These are phyloP conservation scores for Rhinatrema bivittatum DNA, from an alignment of 2,797 vertebrate species.

Conservation along the genomic window DNA sequence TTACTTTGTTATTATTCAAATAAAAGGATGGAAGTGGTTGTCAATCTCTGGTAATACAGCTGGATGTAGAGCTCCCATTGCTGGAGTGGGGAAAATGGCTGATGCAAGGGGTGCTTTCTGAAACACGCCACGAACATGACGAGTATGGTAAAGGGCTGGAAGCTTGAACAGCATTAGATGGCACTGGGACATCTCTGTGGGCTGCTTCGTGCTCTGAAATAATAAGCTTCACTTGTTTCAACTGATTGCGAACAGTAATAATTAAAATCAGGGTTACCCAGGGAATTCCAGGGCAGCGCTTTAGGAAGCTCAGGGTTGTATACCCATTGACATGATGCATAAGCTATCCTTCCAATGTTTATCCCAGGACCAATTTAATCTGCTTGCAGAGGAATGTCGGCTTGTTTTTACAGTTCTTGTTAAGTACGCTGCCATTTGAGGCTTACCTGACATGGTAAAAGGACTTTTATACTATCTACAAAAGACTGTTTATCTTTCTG, in stretches of 20 bases:
- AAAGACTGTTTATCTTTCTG: slow-evolving; percentile 58
- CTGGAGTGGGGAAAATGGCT: too few species aligned
- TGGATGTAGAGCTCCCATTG: slow-evolving; percentile 25
- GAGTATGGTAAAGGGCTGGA: too few species aligned
- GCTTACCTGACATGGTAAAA: slow-evolving; percentile 56
- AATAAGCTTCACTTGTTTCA: too few species aligned
- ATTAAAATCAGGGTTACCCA: too few species aligned
- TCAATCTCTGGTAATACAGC: background rate
- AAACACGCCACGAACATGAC: too few species aligned
- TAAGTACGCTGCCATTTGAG: slow-evolving; percentile 34
- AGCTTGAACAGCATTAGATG: too few species aligned
- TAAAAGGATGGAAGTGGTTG: background rate
- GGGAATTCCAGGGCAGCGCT: slow-evolving; percentile 7
- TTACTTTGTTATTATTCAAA: slow-evolving; percentile 1
- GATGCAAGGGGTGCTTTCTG: too few species aligned
- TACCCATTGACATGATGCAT: slow-evolving; percentile 18
- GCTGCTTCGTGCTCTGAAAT: too few species aligned
- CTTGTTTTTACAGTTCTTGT: slow-evolving; percentile 58
- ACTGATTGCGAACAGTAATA: too few species aligned
- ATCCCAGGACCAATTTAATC: slow-evolving; percentile 53
- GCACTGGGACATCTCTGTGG: too few species aligned
- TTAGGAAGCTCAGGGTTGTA: slow-evolving; percentile 30
- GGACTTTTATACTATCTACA: slow-evolving; percentile 60
- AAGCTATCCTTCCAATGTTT: slow-evolving; percentile 28
- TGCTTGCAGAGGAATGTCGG: slow-evolving; percentile 44